Conservation (phyloP, 2,113 vertebrate genomes). For the Narcine bancroftii region DNA sequence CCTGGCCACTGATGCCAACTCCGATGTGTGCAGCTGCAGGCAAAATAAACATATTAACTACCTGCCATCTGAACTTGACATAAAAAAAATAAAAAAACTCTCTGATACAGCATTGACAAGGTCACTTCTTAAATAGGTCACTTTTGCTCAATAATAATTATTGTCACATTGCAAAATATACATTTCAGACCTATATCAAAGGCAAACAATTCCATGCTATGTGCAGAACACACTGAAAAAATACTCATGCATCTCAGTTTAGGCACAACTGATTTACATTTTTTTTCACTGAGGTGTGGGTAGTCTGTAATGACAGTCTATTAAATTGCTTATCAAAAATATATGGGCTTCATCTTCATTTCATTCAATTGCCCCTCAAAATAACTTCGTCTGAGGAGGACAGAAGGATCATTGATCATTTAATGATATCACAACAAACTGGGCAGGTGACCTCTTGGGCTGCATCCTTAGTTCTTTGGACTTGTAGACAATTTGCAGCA, state of each 20-base stretch:
- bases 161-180: too few species aligned
- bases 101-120: background rate
- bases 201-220: background rate
- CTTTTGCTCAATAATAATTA: background rate
- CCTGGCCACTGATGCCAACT: constrained; percentile 67
- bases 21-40: constrained; percentile 62
- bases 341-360: background rate
- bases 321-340: background rate
- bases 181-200: background rate
- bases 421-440: background rate
- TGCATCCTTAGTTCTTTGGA: background rate
- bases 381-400: too few species aligned
- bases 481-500: too few species aligned
- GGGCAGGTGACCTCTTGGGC: background rate
- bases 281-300: background rate
- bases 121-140: background rate
- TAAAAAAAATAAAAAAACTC: constrained; percentile 14
- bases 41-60: background rate
- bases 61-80: background rate
- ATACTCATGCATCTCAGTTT: background rate
- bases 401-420: background rate
- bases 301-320: background rate
- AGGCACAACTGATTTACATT: background rate
- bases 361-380: background rate
- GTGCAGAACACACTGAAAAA: background rate